Conservation (phyloP, 2,888 invertebrate species). For the Bimastos eiseni region DNA sequence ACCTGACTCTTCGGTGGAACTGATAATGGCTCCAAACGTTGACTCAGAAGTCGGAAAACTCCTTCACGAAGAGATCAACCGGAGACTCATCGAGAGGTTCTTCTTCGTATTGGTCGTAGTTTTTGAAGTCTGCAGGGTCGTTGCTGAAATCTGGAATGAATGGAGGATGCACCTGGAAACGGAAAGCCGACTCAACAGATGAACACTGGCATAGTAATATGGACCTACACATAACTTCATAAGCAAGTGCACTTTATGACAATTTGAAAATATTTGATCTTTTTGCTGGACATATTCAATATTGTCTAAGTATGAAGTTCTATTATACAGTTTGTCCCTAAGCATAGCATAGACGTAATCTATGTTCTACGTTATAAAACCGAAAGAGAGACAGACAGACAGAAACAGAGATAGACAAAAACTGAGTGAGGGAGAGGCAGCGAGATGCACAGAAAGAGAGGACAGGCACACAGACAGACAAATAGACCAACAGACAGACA, state of each 20-base stretch:
- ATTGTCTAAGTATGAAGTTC: too few species aligned
- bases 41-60: slow-evolving; percentile 89
- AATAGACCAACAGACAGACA: not conserved
- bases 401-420: not conserved
- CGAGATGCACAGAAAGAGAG: not conserved
- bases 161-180: slow-evolving; percentile 81
- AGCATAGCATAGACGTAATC: too few species aligned
- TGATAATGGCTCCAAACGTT: not conserved
- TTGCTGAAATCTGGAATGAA: slow-evolving; percentile 91
- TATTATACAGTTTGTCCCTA: too few species aligned
- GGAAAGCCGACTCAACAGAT: not conserved
- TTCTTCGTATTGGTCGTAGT: slow-evolving; percentile 98
- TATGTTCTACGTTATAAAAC: too few species aligned
- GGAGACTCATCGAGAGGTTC: slow-evolving; percentile 94
- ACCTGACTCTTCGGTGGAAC: not conserved
- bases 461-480: not conserved
- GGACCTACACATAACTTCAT: too few species aligned
- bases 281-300: too few species aligned
- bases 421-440: not conserved
- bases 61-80: slow-evolving; percentile 96
- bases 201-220: not conserved
- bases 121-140: slow-evolving; percentile 95
- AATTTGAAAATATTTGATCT: too few species aligned
- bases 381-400: not conserved
- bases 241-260: too few species aligned